These are phyloP conservation scores for Goniozus legneri DNA, from an alignment of 1,140 invertebrate species.

Conservation along the genomic window DNA sequence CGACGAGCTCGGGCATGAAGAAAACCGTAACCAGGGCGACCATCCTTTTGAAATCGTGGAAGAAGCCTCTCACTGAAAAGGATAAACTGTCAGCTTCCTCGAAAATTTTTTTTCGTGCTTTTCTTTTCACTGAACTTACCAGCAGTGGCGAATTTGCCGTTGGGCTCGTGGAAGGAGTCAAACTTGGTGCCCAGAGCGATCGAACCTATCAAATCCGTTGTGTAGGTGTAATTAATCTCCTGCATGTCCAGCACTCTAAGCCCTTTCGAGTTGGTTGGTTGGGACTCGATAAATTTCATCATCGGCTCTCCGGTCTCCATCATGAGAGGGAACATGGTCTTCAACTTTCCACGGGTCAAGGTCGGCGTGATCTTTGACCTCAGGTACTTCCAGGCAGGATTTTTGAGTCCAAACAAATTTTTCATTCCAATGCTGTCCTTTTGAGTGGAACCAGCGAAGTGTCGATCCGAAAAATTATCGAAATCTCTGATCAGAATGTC, in stretches of 20 bases:
- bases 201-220: constrained; percentile 58
- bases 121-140: no score
- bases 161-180: constrained; percentile 43
- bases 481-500: constrained; percentile 50
- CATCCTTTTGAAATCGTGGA: constrained; percentile 45
- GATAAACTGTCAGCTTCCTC: constrained; percentile 5
- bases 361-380: constrained; percentile 47
- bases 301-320: constrained; percentile 38
- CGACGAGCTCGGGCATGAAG: constrained; percentile 40
- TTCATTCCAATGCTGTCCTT: constrained; percentile 27
- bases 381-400: constrained; percentile 36
- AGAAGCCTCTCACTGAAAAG: constrained; percentile 34
- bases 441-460: constrained; percentile 20
- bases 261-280: constrained; percentile 9
- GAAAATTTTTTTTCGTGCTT: not conserved
- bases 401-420: constrained; percentile 29
- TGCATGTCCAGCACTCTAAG: constrained; percentile 37
- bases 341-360: constrained; percentile 49
- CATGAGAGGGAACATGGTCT: constrained; percentile 53
- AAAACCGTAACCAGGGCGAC: constrained; percentile 39
- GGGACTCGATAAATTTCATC: constrained; percentile 26
- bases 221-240: constrained; percentile 50
- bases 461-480: constrained; percentile 49
- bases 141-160: constrained; percentile 40
- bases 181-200: constrained; percentile 55